Evolutionary conservation across 2,113 vertebrate species (phyloP), one percentile per base, ranked within the genome.

Genomic region (Takifugu bimaculatus): DNA sequence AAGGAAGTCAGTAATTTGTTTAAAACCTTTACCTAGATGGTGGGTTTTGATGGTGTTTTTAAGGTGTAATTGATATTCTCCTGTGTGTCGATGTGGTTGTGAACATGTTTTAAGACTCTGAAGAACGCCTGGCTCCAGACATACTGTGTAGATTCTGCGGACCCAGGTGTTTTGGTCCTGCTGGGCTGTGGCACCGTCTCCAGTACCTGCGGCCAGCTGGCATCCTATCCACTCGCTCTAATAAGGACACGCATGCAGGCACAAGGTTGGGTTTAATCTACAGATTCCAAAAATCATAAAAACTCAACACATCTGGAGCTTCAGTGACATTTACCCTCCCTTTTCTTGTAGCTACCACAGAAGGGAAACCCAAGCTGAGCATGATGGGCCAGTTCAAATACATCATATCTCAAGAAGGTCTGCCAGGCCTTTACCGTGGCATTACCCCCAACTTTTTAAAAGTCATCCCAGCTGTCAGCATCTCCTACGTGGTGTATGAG

Each of bases 371-470:
- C 25, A 92, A 93, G 65, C 77, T 95, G 60, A 93, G 84, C 67
- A 96, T 97, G 96, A 78, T 93, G 4, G 89, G 90, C 67, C 94
- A 96, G 67, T 94, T 96, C 78, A 90, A 83, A 85, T 89, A 90
- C 79, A 97, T 96, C 57, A 57, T 97, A 77, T 90, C 92, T 60
- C 90, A 92, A 26, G 95, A 97, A 73, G 96, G 96, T 11, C 25
- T 95, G 4, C 28, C 81, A 3, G 96, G 96, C 69, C 94, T 98
- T 60, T 97, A 98, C 69, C 90, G 94, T 11, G 95, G 96, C 62
- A 95, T 98, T 75, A 90, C 94, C 10, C 96, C 96, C 43, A 98
- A 98, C 86, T 98, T 98, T 84, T 93, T 98, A 81, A 98, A 98
- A 65, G 96, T 97, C 75, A 90, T 98, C 62, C 96, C 95, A 42